These are phyloP conservation scores for Virgularia gustaviana DNA, from an alignment of 92 coral and sea anemone genomes.

Conservation along the genomic window DNA sequence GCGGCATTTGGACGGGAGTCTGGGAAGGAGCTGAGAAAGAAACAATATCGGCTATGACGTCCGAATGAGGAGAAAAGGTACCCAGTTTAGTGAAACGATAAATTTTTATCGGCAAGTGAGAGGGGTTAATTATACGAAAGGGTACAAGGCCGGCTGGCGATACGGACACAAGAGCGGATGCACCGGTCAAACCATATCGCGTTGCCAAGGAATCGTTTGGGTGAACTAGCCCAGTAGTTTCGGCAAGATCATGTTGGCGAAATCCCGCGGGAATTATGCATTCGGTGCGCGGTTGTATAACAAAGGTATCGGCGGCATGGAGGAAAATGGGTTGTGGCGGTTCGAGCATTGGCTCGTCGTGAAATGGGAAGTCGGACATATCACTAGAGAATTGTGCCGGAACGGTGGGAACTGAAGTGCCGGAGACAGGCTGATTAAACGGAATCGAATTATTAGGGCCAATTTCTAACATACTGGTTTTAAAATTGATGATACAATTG, in stretches of 20 bases:
- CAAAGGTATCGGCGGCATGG: slow-evolving; percentile 39
- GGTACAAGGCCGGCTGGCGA: slow-evolving; percentile 37
- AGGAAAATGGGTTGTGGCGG: no score
- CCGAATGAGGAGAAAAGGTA: background rate
- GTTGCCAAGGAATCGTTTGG: slow-evolving; percentile 27
- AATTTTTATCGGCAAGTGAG: slow-evolving; percentile 31
- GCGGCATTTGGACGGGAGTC: background rate
- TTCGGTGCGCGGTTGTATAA: slow-evolving; percentile 42
- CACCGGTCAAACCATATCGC: slow-evolving; percentile 27
- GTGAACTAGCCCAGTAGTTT: slow-evolving; percentile 33
- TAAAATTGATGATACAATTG: background rate
- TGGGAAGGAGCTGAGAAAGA: background rate
- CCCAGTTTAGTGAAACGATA: slow-evolving; percentile 41
- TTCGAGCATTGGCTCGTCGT: no score
- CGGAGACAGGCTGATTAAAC: no score
- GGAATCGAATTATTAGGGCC: background rate
- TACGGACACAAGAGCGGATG: slow-evolving; percentile 32
- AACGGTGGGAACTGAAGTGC: no score
- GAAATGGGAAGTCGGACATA: no score
- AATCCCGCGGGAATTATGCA: slow-evolving; percentile 35
- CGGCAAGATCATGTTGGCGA: slow-evolving; percentile 1
- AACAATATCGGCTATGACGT: slow-evolving; percentile 14
- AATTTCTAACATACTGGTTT: background rate
- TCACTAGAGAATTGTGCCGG: no score
- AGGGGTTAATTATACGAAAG: slow-evolving; percentile 42